Evolutionary conservation across 2,888 invertebrate genomes (phyloP).

Genomic region (Dexiosoma caninum): DNA sequence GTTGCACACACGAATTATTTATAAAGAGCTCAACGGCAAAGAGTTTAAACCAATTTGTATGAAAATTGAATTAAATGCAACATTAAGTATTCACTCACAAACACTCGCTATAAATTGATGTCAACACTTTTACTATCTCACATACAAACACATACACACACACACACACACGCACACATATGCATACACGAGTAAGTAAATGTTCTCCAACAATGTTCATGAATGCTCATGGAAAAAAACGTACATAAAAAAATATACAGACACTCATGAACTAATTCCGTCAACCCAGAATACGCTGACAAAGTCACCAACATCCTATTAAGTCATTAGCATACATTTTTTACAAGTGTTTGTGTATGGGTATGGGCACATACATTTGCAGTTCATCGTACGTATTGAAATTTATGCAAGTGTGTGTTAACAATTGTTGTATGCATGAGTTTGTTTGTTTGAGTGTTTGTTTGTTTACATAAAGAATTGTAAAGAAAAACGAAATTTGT

Average conservation of each 20-base stretch:
- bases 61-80: conserved; percentile 61
- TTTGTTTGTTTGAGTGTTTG: conserved; percentile 3
- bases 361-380: not conserved
- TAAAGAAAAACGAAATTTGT: conserved; percentile 24
- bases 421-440: conserved; percentile 4
- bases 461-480: not conserved
- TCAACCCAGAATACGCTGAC: conserved; percentile 54
- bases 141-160: conserved; percentile 5
- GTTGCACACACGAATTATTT: conserved; percentile 31
- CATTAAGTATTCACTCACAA: conserved; percentile 67
- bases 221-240: not conserved
- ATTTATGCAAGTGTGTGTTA: conserved; percentile 10
- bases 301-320: conserved; percentile 68
- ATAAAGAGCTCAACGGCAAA: no score
- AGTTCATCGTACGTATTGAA: not conserved
- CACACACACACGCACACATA: not conserved
- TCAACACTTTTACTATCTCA: conserved; percentile 55
- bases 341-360: not conserved
- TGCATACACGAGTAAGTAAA: not conserved
- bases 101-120: conserved; percentile 54
- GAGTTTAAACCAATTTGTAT: conserved; percentile 37
- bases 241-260: conserved; percentile 11
- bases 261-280: conserved; percentile 17
- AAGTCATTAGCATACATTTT: conserved; percentile 71
- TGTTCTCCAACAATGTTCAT: not conserved